phyloP scores from a whole-genome alignment of 2,888 invertebrate genomes.

The Hetaerina titia region DNA sequence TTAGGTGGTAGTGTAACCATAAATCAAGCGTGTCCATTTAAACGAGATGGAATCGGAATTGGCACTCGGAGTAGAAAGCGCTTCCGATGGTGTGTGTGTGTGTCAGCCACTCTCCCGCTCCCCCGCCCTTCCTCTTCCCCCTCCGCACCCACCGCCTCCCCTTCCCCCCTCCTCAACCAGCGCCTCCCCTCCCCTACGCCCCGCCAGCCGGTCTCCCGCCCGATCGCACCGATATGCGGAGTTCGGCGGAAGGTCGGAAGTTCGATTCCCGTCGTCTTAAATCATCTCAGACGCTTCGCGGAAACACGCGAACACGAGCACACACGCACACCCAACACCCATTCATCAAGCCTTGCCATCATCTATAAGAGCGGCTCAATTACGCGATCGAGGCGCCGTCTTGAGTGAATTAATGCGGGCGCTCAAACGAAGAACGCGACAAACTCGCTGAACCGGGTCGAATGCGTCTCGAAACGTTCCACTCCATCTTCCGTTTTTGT shows the following conservation, averaged over 20 bases:
- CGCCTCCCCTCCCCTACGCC: not conserved
- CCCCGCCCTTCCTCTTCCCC: not conserved
- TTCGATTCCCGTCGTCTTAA: not conserved
- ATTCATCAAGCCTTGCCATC: not conserved
- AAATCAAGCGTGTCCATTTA: conserved; percentile 22
- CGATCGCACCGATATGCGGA: not conserved
- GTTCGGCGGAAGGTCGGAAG: not conserved
- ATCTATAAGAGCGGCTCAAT: conserved; percentile 22
- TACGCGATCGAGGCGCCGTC: conserved; percentile 27
- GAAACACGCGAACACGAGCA: not conserved
- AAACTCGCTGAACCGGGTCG: conserved; percentile 2
- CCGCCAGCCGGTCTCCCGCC: not conserved
- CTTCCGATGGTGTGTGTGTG: conserved; percentile 19
- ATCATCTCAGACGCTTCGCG: conserved; percentile 7
- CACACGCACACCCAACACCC: not conserved
- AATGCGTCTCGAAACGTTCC: not conserved
- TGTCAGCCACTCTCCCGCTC: not conserved
- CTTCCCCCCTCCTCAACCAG: not conserved
- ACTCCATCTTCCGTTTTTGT: not conserved
- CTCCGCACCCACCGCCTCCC: not conserved
- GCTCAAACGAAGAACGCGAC: not conserved
- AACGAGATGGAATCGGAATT: conserved; percentile 30
- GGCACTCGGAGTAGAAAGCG: conserved; percentile 32
- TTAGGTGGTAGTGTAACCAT: not conserved
- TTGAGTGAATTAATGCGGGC: not conserved